Base-by-base conservation (phyloP, 1,140 invertebrate species). In the Cotesia glomerata region DNA sequence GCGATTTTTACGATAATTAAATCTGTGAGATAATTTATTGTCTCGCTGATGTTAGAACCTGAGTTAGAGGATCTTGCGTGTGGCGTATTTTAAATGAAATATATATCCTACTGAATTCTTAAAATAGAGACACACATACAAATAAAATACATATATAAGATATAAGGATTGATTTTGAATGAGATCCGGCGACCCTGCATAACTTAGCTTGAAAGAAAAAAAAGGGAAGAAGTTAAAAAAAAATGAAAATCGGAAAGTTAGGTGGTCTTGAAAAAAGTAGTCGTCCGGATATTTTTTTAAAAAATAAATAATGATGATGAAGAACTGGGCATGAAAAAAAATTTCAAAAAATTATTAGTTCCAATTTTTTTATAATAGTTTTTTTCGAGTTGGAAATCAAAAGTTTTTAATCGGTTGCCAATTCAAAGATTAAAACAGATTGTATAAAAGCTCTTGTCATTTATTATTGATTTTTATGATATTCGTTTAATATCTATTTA, bases 51-150 rank as follows among this genome's bases (percentile, higher is more conserved):
- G 62, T 35, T 35, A 64, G 26, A 26, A 26, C 26, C 26, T 35
- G 13, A 34, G 32, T 13, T 36, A 14, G 16, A 14, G 18, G 16
- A 14, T 26, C 5, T 35, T 36, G n/a, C 36, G 16, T 26, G 63
- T 65, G 63, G 45, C 39, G 14, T 35, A 65, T 65, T 65, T 65
- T 11, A 65, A 14, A 39, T 11, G 45, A 45, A 16, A 65, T n/a
- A 65, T 65, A 39, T 64, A 64, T 64, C 45, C 35, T 34, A 39
- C 36, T 56, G 16, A 56, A n/a, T 8, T 9, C 13, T n/a, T n/a
- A 9, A 8, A 49, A 9, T n/a, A 9, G 45, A 49, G 45, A 49
- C 13, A n/a, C 13, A 49, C 45, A n/a, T 9, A 3, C 13, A 9
- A n/a, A 49, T 49, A 14, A 5, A 54, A n/a, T n/a, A 5, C 2